Evolutionary conservation across 2,113 vertebrate species (phyloP), one percentile per base, ranked within the genome.

Genomic region (Indicator maculatus): DNA sequence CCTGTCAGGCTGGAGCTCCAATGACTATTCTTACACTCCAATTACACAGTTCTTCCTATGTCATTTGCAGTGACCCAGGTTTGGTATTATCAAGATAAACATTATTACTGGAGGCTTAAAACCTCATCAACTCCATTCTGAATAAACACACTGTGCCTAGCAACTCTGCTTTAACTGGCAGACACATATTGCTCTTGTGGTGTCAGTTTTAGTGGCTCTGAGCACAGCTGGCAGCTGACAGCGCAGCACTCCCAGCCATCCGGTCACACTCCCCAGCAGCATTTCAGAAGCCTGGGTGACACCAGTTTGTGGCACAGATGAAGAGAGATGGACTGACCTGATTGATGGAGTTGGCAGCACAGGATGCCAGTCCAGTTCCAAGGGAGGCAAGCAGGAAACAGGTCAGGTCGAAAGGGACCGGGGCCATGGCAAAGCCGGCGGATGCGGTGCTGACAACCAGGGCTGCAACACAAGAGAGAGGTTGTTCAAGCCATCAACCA

Each of bases 341-440:
- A 93, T 99, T 99, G 95, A 99, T 99, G 91, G 99, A 98, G 86
- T 99, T 99, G 97, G 99, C 99, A 58, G 98, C 97, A 75, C 99
- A 99, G 31, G 99, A 99, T 1, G 99, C 98, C 3, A 99, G 98
- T 38, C 98, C 98, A 0, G 99, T 99, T 97, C 99, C 99, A 8
- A 99, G 86, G 30, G 96, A 98, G 31, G 99, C 97, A 1, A 99
- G 93, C 8, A 99, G 95, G 97, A 99, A 99, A 58, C 98, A 97
- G 59, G 96, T 11, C 20, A 97, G 98, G 96, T 99, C 98, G 81
- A 99, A 99, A 30, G 99, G 97, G 76, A 98, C 98, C 0, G 99
- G 99, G 78, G 99, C 99, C 98, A 99, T 98, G 4, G 98, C 98
- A 87, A 97, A 99, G 45, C 99, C 99, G 2, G 99, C 99, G 0